Base-by-base conservation (phyloP, 2,797 vertebrate genomes). In the Sparus aurata region DNA sequence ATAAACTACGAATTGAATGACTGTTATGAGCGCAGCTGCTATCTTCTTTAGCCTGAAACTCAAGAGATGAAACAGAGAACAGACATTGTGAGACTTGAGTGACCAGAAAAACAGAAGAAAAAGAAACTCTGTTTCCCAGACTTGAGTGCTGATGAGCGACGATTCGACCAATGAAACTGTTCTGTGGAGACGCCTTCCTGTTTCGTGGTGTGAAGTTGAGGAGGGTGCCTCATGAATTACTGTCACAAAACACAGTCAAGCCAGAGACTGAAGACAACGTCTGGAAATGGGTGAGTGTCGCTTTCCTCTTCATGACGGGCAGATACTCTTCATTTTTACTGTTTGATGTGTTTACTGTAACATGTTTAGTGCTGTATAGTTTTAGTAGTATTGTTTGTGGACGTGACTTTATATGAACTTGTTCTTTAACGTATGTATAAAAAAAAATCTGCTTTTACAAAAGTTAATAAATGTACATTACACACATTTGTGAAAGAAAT, bases 201-300 rank as follows among this genome's bases (percentile, higher is more conserved):
- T 91, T 92, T 90, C 20, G 70, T 89, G 85, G 83, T 90, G 85
- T 88, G 72, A 90, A 83, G 85, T 82, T 89, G 85, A 92, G 79
- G 77, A 87, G 80, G 59, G 20, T 12, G 65, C 70, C 2, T 50
- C 78, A 75, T 87, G 75, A 90, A 81, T 69, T 85, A 80, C 72
- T 86, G 83, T 84, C 85, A 91, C 78, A 41, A 80, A 69, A 89
- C 82, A 80, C 54, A 54, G 62, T 66, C 20, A 61, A 70, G 61
- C 72, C 66, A 53, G 41, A 83, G 80, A 86, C 75, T 76, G 81
- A 88, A 80, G 78, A 83, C 80, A 75, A 58, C 81, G 66, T 77
- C 83, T 80, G 73, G 86, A 88, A 74, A 96, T 96, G 94, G 94
- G 95, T 96, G 79, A 91, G 94, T 73, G 53, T 27, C 0, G 61